These are phyloP conservation scores for Harlomillsia oculata DNA, from an alignment of 1,140 invertebrate genomes.

Conservation along the genomic window DNA sequence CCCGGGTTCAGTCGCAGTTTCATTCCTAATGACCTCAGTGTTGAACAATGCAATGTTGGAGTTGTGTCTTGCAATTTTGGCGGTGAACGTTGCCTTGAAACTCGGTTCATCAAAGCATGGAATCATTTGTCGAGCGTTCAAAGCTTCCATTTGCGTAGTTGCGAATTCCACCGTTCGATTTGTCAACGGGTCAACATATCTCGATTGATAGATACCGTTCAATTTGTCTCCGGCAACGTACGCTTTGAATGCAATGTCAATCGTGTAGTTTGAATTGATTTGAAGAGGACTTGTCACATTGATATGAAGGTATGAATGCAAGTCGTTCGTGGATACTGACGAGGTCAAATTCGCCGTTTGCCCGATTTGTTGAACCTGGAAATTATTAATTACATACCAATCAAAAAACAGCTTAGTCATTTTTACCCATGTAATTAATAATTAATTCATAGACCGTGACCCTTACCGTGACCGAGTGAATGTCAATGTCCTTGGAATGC, in stretches of 20 bases:
- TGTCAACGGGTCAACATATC: slow-evolving; percentile 54
- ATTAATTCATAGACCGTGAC: too few relatives aligned
- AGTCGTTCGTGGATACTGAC: too few relatives aligned
- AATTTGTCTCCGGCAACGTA: slow-evolving; percentile 7
- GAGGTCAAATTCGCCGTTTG: too few relatives aligned
- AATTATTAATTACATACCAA: too few relatives aligned
- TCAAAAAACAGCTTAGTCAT: too few relatives aligned
- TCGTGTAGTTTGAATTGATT: slow-evolving; percentile 51
- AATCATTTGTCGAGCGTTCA: slow-evolving; percentile 65
- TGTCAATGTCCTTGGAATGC: neutral
- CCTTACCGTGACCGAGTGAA: neutral
- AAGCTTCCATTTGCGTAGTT: slow-evolving; percentile 85
- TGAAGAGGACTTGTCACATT: too few relatives aligned
- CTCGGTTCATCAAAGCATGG: slow-evolving; percentile 4
- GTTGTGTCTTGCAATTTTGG: neutral
- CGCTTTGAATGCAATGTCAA: slow-evolving; percentile 55
- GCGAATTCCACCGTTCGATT: too few relatives aligned
- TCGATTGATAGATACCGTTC: slow-evolving; percentile 77
- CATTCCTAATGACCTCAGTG: neutral
- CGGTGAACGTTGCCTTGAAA: neutral
- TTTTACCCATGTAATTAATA: too few relatives aligned
- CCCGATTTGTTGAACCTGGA: too few relatives aligned
- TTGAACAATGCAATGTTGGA: neutral
- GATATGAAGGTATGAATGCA: too few relatives aligned
- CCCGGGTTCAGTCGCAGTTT: neutral